Evolutionary conservation across 2,797 vertebrate genomes (phyloP), one percentile per base, ranked within the genome.

Genomic region (Falco columbarius): DNA sequence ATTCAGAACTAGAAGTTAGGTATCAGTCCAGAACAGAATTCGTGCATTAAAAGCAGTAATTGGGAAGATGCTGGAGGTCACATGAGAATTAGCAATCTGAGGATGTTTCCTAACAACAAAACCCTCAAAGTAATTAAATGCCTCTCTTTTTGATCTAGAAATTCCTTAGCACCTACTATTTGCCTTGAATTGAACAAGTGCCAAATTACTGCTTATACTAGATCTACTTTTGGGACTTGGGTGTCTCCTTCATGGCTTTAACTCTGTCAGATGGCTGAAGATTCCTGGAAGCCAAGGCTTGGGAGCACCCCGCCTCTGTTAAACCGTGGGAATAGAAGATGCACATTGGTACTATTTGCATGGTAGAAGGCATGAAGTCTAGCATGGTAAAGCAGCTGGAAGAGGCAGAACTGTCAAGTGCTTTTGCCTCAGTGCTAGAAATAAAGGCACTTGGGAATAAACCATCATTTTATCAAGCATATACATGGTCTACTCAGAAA

Each of bases 391-490:
- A 89, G 82, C 55, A 94, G 83, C 81, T 84, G 82, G 66, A 89
- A 49, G 17, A 89, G 76, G 49, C 44, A 93, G 77, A 93, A 71
- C 49, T 71, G 71, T 65, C 61, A 95, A 87, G 9, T 51, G 74
- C 26, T 92, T 89, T 85, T 91, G 19, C 63, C n/a, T 95, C 49
- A 42, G 20, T 38, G 26, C 32, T 90, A 71, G 71, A 92, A 86
- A 90, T 80, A 92, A 82, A 86, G 22, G 32, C 79, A 84, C 70
- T 86, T 62, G 32, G 55, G 62, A 93, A 86, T 81, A 77, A 93
- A 87, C 49, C 89, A 84, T 68, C 62, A 36, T 77, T 93, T 95
- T 89, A 83, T 91, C 76, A 30, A 76, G 75, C 15, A 40, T 75
- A 38, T 12, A 38, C 44, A 71, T 9, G 32, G 59, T 47, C 40